Evolutionary conservation across 2,113 vertebrate genomes (phyloP).

Genomic region (Rhea americana): DNA sequence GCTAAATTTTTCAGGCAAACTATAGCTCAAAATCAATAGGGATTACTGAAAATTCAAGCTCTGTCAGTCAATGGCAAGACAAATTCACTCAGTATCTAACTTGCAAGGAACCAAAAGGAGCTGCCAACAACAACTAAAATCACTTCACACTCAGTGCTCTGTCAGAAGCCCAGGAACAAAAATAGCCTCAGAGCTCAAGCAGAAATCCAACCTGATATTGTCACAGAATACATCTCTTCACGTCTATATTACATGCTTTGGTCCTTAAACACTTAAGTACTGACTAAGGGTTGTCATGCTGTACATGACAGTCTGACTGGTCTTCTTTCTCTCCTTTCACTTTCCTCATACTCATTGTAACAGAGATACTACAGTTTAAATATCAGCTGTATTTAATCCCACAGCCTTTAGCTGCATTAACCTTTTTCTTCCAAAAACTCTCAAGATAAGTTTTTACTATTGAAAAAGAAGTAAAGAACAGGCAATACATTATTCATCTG

Average conservation of each 20-base stretch:
- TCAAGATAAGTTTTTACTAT: not conserved
- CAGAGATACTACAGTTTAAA: not conserved
- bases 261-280: not conserved
- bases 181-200: not conserved
- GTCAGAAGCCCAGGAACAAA: not conserved
- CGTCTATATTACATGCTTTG: rapidly evolving
- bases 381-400: not conserved
- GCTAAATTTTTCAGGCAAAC: not conserved
- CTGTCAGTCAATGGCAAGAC: not conserved
- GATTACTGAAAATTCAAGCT: not conserved
- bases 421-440: not conserved
- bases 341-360: no score
- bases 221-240: not conserved
- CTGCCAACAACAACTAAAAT: not conserved
- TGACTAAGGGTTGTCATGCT: not conserved
- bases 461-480: not conserved
- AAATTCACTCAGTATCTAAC: not conserved
- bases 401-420: not conserved
- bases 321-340: not conserved
- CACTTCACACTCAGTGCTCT: not conserved
- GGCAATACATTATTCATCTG: not conserved
- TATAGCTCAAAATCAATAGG: not conserved
- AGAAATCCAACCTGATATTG: not conserved
- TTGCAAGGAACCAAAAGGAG: not conserved
- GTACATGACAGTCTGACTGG: not conserved